Percentiles rank a stretch among this genome's conserved stretches.
phyloP scores from a whole-genome alignment of 2,113 vertebrate genomes.

The Steatornis caripensis region DNA sequence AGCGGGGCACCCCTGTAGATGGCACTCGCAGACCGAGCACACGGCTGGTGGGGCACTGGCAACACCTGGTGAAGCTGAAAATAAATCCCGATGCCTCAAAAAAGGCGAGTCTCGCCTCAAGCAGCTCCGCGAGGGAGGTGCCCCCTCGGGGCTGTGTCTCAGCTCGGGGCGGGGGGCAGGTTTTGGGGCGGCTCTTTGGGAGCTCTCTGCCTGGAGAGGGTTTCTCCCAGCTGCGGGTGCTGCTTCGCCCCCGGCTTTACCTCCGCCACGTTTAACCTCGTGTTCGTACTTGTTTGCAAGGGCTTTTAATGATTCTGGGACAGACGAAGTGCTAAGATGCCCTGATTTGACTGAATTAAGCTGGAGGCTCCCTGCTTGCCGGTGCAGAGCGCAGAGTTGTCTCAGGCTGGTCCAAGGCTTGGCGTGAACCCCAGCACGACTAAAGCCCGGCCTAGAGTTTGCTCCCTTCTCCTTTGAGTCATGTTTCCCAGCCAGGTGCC shows the following conservation, averaged over 20 bases:
- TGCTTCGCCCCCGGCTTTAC: neutral
- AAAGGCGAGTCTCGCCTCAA: no score
- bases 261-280: fast-evolving
- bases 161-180: neutral
- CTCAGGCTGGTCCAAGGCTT: neutral
- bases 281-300: neutral
- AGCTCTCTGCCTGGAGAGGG: neutral
- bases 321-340: neutral
- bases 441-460: neutral
- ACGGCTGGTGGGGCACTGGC: neutral
- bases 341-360: neutral
- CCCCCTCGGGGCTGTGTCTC: no score
- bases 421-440: neutral
- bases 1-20: constrained; percentile 34
- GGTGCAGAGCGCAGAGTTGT: fast-evolving
- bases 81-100: neutral
- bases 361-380: neutral
- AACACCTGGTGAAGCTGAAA: neutral
- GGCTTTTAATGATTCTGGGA: neutral
- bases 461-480: neutral
- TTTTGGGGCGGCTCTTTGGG: neutral
- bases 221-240: neutral
- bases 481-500: neutral
- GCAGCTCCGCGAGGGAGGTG: no score
- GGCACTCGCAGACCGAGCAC: constrained; percentile 46